A percentile compares a stretch with the other conserved stretches of the same genome.
phyloP scores from a whole-genome alignment of 2,888 invertebrate genomes.

The Philereme vetulata region DNA sequence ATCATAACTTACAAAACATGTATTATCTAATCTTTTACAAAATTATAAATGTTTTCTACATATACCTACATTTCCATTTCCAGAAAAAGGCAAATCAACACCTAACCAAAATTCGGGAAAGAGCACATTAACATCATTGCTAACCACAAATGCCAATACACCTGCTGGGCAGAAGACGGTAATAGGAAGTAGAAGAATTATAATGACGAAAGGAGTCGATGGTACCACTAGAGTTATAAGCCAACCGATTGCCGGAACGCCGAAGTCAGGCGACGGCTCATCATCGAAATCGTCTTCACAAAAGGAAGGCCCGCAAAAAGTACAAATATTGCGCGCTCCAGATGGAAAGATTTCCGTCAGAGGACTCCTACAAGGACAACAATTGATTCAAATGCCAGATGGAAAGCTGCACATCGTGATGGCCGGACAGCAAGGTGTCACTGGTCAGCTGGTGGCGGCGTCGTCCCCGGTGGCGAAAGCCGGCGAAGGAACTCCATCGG shows the following conservation, averaged over 20 bases:
- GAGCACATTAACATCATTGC: slow-evolving; percentile 86
- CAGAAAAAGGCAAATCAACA: slow-evolving; percentile 70
- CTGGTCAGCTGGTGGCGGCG: slow-evolving; percentile 72
- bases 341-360: slow-evolving; percentile 96
- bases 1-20: not conserved
- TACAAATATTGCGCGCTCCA: slow-evolving; percentile 95
- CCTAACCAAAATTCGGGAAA: slow-evolving; percentile 84
- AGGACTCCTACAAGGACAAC: slow-evolving; percentile 96
- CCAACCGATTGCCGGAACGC: slow-evolving; percentile 78
- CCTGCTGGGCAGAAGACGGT: slow-evolving; percentile 86
- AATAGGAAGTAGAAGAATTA: slow-evolving; percentile 86
- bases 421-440: slow-evolving; percentile 84
- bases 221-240: slow-evolving; percentile 86
- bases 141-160: slow-evolving; percentile 79
- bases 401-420: slow-evolving; percentile 94
- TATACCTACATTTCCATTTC: slow-evolving; percentile 28
- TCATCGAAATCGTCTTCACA: slow-evolving; percentile 58
- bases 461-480: slow-evolving; percentile 50
- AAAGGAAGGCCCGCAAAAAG: slow-evolving; percentile 87
- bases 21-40: not conserved
- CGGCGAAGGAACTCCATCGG: slow-evolving; percentile 38
- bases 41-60: not conserved
- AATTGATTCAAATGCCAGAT: slow-evolving; percentile 95
- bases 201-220: slow-evolving; percentile 90
- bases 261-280: slow-evolving; percentile 54